A percentile compares a stretch with the other conserved stretches of the same genome.
phyloP scores from a whole-genome alignment of 2,797 vertebrate species.

The Enoplosus armatus region DNA sequence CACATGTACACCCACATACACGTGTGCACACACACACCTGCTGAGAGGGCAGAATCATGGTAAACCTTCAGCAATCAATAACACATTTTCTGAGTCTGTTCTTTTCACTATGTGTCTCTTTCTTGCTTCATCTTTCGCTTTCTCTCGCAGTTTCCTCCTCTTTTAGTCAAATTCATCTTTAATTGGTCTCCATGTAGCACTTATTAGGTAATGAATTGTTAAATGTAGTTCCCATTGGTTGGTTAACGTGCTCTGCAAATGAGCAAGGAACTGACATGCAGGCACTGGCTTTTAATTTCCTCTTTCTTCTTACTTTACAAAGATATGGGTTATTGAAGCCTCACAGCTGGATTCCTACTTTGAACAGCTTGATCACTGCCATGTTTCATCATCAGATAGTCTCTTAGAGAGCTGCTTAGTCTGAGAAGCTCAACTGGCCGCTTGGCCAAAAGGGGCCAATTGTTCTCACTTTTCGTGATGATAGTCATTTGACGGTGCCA shows the following conservation, averaged over 20 bases:
- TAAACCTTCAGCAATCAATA: conserved; percentile 52
- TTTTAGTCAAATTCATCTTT: conserved; percentile 34
- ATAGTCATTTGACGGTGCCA: conserved; percentile 32
- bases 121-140: conserved; percentile 8
- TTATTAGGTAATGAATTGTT: conserved; percentile 57
- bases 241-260: conserved; percentile 29
- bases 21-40: conserved; percentile 20
- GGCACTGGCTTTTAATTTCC: conserved; percentile 41
- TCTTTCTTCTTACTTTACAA: conserved; percentile 52
- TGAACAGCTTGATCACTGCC: conserved; percentile 51
- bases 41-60: conserved; percentile 46
- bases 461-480: conserved; percentile 42
- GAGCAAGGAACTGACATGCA: conserved; percentile 32
- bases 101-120: conserved; percentile 32
- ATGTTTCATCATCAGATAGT: conserved; percentile 48
- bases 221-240: conserved; percentile 44
- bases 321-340: conserved; percentile 54
- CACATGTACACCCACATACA: neutral
- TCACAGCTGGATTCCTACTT: conserved; percentile 53
- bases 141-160: conserved; percentile 12
- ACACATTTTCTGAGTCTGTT: conserved; percentile 50
- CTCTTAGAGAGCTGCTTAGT: conserved; percentile 25
- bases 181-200: conserved; percentile 22
- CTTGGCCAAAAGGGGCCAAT: conserved; percentile 28
- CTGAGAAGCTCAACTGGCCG: conserved; percentile 10